phyloP scores from a whole-genome alignment of 1,140 invertebrate species.

The Cataglyphis hispanica region DNA sequence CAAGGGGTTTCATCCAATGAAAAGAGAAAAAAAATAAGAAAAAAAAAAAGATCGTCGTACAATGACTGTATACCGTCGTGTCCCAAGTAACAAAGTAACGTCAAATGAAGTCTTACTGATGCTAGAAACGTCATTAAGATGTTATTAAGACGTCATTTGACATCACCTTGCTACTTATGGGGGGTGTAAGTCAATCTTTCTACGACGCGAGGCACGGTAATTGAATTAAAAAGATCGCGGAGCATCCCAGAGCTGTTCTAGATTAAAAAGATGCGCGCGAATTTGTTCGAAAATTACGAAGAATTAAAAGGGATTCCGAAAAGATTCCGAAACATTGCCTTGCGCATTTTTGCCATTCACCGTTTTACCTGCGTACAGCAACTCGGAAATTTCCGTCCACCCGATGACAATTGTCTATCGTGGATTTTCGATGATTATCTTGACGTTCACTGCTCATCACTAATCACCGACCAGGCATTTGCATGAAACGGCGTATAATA shows the following conservation, averaged over 20 bases:
- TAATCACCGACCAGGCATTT: background rate
- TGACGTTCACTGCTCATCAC: background rate
- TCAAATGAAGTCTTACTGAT: no score
- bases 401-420: background rate
- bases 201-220: background rate
- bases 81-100: no score
- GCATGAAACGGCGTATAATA: background rate
- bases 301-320: background rate
- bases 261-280: background rate
- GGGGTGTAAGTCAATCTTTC: background rate
- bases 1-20: conserved; percentile 84
- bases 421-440: background rate
- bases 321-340: background rate
- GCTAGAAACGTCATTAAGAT: no score
- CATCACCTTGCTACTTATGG: no score
- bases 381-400: conserved; percentile 42
- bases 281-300: background rate
- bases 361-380: conserved; percentile 25
- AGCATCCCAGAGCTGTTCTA: background rate
- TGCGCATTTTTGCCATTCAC: background rate
- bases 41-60: conserved; percentile 65
- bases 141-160: no score
- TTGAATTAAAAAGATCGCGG: conserved; percentile 22
- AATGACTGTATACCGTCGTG: conserved; percentile 39
- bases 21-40: conserved; percentile 36